Evolutionary conservation across 2,888 invertebrate genomes (phyloP), one percentile per base, ranked within the genome.

Genomic region (Coenonympha arcania): DNA sequence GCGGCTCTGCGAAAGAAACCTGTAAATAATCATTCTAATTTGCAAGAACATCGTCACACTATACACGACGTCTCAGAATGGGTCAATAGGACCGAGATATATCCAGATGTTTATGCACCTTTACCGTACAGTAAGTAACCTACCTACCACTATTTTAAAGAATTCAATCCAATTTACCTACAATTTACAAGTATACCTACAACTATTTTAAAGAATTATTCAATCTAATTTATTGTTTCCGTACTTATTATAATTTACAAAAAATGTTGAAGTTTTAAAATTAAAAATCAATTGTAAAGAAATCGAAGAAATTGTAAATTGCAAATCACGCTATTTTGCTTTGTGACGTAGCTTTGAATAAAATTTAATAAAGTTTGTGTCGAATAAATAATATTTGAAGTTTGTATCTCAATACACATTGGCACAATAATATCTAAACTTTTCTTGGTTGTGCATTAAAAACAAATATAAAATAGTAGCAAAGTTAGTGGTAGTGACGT

Each of bases 61-160:
- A 55, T 82, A 39, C 79, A 82, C 52, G 83, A 84, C 36, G 66
- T 76, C 52, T 65, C 71, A 9, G 76, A 81, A 52, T 85, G 85
- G 85, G 75, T 66, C 48, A 85, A 84, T 60, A 78, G 86, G 63
- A 79, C 83, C 26, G 72, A 88, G 60, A 88, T 89, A 70, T 89
- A 91, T 77, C 91, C 93, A 54, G 88, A 92, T 71, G 89, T 94
- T 61, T 93, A 92, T 74, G 92, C 92, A 57, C 92, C 92, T 60
- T 87, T 89, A 61, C 92, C 92, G 52, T 92, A 92, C 81, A 93
- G 93, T 93, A 88, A 91, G 92, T 92, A 46, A 36, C 8, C 31
- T 31, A n/a, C n/a, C n/a, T 13, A 16, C 31, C 15, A 33, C 6
- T 11, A 30, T 5, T 30, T 1, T 5, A 30, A 26, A 8, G n/a